Evolutionary conservation across 1,140 invertebrate species (phyloP).

Genomic region (Chrysomallon squamiferum): DNA sequence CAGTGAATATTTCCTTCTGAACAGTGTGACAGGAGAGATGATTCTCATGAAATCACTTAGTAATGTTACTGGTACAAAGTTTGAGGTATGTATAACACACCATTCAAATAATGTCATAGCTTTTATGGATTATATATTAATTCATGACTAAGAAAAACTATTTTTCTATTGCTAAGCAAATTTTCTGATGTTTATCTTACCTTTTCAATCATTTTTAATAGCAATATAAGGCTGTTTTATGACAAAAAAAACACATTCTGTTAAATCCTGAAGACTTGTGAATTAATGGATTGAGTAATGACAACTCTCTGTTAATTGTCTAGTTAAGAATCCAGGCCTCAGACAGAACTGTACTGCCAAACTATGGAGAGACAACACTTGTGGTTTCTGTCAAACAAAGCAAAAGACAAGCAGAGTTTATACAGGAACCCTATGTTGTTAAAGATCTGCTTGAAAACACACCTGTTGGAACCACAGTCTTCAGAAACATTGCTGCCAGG

Average conservation of each 20-base stretch:
- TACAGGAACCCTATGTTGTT: neutral
- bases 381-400: neutral
- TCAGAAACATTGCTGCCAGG: neutral
- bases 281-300: too few species aligned
- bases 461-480: neutral
- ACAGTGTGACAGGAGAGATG: neutral
- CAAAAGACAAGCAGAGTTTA: neutral
- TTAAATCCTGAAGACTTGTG: too few species aligned
- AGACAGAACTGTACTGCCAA: conserved; percentile 3
- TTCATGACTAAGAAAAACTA: neutral
- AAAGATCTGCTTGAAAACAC: neutral
- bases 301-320: neutral
- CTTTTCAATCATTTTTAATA: neutral
- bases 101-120: neutral
- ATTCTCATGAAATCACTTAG: neutral
- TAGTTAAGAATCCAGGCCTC: neutral
- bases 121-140: too few species aligned
- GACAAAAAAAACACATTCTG: neutral
- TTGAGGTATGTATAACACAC: neutral
- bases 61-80: neutral
- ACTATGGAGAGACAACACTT: neutral
- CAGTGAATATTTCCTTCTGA: neutral
- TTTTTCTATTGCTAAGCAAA: neutral
- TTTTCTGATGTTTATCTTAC: neutral
- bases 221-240: neutral